phyloP scores from a whole-genome alignment of 2,797 vertebrate genomes.

The Notolepis coatsorum region DNA sequence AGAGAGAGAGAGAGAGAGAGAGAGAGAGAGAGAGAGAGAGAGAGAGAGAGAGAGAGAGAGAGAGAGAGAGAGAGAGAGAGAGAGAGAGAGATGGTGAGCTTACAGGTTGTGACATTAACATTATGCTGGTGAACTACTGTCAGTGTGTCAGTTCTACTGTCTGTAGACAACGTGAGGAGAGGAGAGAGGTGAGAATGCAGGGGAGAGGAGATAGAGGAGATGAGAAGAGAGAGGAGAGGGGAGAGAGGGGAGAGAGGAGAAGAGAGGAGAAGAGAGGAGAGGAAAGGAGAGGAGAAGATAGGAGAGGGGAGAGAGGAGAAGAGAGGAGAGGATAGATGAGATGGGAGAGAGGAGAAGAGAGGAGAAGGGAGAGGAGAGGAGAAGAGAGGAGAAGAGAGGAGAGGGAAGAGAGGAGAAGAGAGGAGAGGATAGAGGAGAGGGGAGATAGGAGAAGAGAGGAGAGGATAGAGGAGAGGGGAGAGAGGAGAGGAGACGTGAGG shows the following conservation, averaged over 20 bases:
- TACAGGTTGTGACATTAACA: no score
- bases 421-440: background rate
- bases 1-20: no score
- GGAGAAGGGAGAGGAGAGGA: background rate
- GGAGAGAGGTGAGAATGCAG: background rate
- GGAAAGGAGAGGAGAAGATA: background rate
- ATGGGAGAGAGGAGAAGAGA: background rate
- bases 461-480: background rate
- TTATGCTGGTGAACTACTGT: no score
- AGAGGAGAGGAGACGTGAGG: background rate
- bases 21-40: no score
- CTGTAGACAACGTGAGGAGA: no score
- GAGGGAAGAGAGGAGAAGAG: background rate
- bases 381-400: background rate
- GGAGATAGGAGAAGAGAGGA: background rate
- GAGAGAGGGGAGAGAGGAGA: background rate
- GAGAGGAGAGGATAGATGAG: background rate
- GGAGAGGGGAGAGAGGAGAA: background rate
- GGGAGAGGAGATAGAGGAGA: background rate
- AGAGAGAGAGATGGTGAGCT: no score
- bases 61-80: no score
- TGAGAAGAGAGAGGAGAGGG: background rate
- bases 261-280: background rate
- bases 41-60: no score
- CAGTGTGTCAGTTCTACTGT: no score